Evolutionary conservation across 2,888 invertebrate genomes (phyloP).

Genomic region (Zaprionus lineosus): DNA sequence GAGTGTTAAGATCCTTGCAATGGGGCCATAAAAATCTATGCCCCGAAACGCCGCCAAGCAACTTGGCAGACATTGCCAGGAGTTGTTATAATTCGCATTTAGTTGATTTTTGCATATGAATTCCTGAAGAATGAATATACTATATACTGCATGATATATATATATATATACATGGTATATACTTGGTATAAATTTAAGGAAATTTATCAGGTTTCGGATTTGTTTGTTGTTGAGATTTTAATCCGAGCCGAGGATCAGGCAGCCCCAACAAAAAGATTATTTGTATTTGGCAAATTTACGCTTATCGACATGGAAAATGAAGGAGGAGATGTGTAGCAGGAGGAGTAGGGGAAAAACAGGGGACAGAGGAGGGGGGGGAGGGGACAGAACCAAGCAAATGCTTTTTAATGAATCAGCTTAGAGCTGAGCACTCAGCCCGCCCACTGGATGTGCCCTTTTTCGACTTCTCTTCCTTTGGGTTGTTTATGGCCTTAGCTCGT

Average conservation of each 20-base stretch:
- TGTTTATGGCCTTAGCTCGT: slow-evolving; percentile 60
- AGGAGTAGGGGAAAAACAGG: too few relatives aligned
- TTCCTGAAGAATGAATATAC: too few relatives aligned
- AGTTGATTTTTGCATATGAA: slow-evolving; percentile 36
- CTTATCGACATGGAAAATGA: slow-evolving; percentile 53
- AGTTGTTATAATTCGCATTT: slow-evolving; percentile 5
- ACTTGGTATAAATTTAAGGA: slow-evolving; percentile 21
- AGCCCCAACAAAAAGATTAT: slow-evolving; percentile 49
- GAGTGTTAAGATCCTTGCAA: slow-evolving; percentile 38
- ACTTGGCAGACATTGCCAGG: slow-evolving; percentile 52
- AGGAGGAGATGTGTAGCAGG: too few relatives aligned
- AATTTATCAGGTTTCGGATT: slow-evolving; percentile 53
- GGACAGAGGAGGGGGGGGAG: too few relatives aligned
- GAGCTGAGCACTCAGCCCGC: slow-evolving; percentile 1
- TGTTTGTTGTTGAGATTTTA: slow-evolving; percentile 61
- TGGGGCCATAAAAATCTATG: slow-evolving; percentile 56
- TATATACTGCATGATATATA: too few relatives aligned
- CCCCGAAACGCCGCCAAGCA: slow-evolving; percentile 41
- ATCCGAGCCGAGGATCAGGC: slow-evolving; percentile 45
- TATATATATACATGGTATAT: too few relatives aligned
- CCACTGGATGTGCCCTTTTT: slow-evolving; percentile 5
- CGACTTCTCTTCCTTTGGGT: slow-evolving; percentile 30
- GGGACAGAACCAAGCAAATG: too few relatives aligned
- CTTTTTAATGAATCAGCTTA: slow-evolving; percentile 53
- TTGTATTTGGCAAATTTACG: slow-evolving; percentile 75